These are phyloP conservation scores for Crotophaga sulcirostris DNA, from an alignment of 2,113 vertebrate species.

Conservation along the genomic window DNA sequence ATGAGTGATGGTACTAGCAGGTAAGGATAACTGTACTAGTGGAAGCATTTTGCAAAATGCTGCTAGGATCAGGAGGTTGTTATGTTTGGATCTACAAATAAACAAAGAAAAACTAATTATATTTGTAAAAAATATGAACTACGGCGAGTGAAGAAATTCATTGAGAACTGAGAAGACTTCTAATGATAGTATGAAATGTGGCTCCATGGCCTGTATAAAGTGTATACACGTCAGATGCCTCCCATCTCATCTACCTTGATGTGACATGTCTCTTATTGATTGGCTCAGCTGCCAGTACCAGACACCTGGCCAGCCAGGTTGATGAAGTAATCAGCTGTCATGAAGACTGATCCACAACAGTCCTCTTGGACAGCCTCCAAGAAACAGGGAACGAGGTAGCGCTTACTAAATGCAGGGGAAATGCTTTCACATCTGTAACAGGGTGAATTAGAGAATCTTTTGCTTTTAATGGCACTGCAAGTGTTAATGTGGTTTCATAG, in stretches of 20 bases:
- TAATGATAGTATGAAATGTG: background rate
- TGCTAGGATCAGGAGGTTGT: too few species aligned
- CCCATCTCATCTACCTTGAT: slow-evolving; percentile 27
- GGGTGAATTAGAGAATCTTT: background rate
- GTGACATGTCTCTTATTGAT: slow-evolving; percentile 35
- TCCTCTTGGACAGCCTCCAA: background rate
- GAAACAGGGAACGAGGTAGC: slow-evolving; percentile 11
- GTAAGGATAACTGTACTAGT: background rate
- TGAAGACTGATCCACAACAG: slow-evolving; percentile 8
- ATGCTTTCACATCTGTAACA: background rate
- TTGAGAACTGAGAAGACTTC: background rate
- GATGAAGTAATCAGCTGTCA: slow-evolving; percentile 9
- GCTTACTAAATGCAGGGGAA: background rate
- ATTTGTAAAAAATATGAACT: background rate
- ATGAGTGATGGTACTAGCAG: too few species aligned
- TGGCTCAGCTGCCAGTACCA: background rate
- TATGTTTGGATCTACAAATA: background rate
- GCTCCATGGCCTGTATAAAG: background rate
- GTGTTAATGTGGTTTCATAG: background rate
- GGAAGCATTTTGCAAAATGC: background rate
- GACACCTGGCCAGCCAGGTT: background rate
- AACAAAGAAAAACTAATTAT: too few species aligned
- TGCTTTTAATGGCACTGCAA: background rate
- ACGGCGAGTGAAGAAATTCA: background rate
- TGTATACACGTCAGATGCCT: background rate